These are phyloP conservation scores for Epinotia ramella DNA, from an alignment of 2,888 invertebrate genomes.

Conservation along the genomic window DNA sequence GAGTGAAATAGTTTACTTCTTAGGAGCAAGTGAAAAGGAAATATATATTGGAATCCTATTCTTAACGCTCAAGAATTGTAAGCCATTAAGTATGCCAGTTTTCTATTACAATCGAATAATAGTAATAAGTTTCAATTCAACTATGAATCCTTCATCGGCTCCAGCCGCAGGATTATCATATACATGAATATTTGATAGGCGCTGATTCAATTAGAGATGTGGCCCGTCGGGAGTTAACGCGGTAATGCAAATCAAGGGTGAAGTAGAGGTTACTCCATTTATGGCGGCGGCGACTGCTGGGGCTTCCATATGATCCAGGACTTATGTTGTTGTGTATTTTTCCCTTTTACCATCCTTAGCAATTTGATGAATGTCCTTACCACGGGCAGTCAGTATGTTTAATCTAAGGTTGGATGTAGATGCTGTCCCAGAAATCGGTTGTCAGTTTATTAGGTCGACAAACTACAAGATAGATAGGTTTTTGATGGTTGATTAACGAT, in stretches of 20 bases:
- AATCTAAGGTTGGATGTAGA: not conserved
- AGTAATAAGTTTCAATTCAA: constrained; percentile 4
- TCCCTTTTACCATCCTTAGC: not conserved
- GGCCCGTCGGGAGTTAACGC: constrained; percentile 58
- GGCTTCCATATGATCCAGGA: not conserved
- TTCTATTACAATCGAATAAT: not conserved
- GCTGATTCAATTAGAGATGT: constrained; percentile 76
- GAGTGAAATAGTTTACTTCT: too few species aligned
- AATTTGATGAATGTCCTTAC: not conserved
- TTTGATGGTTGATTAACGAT: too few species aligned
- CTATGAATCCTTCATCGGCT: constrained; percentile 65
- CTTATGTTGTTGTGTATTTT: not conserved
- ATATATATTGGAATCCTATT: too few species aligned
- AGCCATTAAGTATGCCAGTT: too few species aligned
- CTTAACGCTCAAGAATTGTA: too few species aligned
- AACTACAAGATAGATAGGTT: too few species aligned
- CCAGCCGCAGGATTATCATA: constrained; percentile 74
- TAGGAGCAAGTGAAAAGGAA: too few species aligned
- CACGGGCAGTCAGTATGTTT: too few species aligned
- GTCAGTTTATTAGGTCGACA: too few species aligned
- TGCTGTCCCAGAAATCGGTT: too few species aligned
- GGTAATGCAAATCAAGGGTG: constrained; percentile 47
- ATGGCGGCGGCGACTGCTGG: not conserved
- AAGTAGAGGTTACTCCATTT: constrained; percentile 12
- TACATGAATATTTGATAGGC: constrained; percentile 83